Percentiles rank a stretch among this genome's conserved stretches.
These are phyloP conservation scores for Burhinus oedicnemus DNA, from an alignment of 2,113 vertebrate species.

Conservation along the genomic window DNA sequence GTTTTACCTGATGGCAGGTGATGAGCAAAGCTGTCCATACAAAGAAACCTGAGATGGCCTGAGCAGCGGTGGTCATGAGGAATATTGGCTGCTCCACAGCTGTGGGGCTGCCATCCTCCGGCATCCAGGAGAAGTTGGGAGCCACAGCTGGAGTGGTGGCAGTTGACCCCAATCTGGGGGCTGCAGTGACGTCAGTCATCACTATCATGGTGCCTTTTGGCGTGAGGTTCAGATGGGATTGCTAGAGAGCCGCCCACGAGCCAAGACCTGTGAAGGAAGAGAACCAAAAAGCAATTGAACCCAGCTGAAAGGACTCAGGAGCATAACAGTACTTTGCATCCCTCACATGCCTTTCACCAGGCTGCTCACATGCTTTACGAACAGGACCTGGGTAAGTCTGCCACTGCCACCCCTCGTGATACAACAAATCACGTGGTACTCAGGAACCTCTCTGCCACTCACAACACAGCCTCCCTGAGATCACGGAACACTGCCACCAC, in stretches of 20 bases:
- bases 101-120: constrained; percentile 81
- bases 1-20: constrained; percentile 94
- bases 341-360: constrained; percentile 5
- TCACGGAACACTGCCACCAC: neutral
- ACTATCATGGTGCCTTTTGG: constrained; percentile 72
- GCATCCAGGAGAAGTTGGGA: constrained; percentile 81
- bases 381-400: neutral
- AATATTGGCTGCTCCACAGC: constrained; percentile 87
- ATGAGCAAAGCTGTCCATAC: constrained; percentile 95
- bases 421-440: neutral
- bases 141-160: constrained; percentile 73
- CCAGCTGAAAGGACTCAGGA: neutral
- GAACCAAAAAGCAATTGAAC: neutral
- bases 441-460: neutral
- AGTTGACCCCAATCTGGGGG: constrained; percentile 58
- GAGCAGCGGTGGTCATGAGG: constrained; percentile 92
- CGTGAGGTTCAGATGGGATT: neutral
- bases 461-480: neutral
- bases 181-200: constrained; percentile 69
- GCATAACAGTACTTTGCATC: neutral
- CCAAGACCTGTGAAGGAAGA: neutral
- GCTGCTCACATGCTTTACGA: neutral
- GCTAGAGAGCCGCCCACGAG: neutral
- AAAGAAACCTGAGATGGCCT: constrained; percentile 93
- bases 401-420: neutral